phyloP scores from a whole-genome alignment of 2,888 invertebrate species.

The Sabatieria punctata region DNA sequence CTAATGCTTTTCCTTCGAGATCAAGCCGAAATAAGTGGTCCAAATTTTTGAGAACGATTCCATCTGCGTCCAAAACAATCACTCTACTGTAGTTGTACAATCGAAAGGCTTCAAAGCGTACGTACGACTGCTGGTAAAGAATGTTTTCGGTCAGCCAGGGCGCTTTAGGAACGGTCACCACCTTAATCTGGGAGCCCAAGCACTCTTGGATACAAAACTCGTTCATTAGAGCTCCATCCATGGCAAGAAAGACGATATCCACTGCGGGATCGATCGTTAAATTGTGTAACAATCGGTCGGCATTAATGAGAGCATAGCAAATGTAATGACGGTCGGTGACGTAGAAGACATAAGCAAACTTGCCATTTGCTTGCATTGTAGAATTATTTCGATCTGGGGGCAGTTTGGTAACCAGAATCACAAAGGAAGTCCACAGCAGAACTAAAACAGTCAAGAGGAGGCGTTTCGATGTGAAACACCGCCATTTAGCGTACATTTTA shows the following conservation, averaged over 20 bases:
- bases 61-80: background rate
- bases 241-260: background rate
- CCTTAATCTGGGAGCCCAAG: background rate
- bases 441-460: too few species aligned
- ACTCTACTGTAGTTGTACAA: background rate
- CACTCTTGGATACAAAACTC: background rate
- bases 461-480: too few species aligned
- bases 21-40: background rate
- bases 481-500: too few species aligned
- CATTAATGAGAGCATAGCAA: background rate
- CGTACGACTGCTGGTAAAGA: background rate
- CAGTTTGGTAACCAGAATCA: too few species aligned
- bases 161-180: background rate
- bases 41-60: background rate
- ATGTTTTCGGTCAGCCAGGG: background rate
- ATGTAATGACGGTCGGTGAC: background rate
- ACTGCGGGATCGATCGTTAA: background rate
- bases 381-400: too few species aligned
- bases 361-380: too few species aligned
- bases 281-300: background rate
- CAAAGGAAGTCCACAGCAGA: too few species aligned
- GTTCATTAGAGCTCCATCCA: background rate
- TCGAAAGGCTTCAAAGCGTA: background rate
- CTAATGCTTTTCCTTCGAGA: background rate
- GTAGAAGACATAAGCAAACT: background rate